phyloP scores from a whole-genome alignment of 30 jellyfish, hydroid and myxozoan genomes.

The Phacellophora camtschatica region DNA sequence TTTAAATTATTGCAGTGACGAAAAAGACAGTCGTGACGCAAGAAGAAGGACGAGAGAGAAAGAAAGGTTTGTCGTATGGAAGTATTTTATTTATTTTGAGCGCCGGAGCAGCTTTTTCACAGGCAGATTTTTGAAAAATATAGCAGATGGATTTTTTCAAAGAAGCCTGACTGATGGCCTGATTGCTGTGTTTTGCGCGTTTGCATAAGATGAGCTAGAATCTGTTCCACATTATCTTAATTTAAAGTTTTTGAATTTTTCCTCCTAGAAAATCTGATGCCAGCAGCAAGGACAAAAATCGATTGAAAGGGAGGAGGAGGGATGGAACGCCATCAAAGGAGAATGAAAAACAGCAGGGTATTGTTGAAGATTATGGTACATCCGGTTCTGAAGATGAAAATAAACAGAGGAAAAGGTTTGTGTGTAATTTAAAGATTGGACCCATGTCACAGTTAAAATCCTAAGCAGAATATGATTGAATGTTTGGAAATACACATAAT shows the following conservation, averaged over 20 bases:
- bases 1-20: conserved; percentile 25
- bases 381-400: conserved; percentile 41
- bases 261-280: not conserved
- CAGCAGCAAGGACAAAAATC: not conserved
- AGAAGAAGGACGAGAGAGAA: conserved; percentile 32
- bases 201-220: not conserved
- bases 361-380: conserved; percentile 49
- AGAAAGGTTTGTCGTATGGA: conserved; percentile 57
- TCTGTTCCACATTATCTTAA: not conserved
- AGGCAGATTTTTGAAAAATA: too few relatives aligned
- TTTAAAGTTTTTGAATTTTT: not conserved
- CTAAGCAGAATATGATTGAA: too few relatives aligned
- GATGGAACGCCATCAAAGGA: not conserved
- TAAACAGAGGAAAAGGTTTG: conserved; percentile 3
- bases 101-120: too few relatives aligned
- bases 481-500: too few relatives aligned
- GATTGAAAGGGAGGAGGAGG: not conserved
- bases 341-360: conserved; percentile 16
- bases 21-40: conserved; percentile 1
- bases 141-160: too few relatives aligned
- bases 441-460: too few relatives aligned
- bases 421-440: not conserved
- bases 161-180: too few relatives aligned
- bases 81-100: too few relatives aligned
- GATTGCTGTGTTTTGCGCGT: too few relatives aligned